phyloP scores from a whole-genome alignment of 2,888 invertebrate species.

The Heliconius hortense region DNA sequence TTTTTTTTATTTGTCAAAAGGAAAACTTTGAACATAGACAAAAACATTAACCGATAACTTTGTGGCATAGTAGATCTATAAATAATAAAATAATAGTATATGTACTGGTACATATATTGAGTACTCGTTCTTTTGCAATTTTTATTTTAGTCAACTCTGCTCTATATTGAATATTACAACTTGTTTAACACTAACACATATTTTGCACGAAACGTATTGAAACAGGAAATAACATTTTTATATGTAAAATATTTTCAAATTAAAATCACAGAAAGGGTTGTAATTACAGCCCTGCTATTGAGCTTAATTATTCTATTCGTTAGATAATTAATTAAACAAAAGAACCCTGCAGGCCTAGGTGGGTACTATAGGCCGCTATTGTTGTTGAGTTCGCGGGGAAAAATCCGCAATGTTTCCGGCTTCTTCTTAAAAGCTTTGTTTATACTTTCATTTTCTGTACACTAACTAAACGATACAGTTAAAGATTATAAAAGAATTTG shows the following conservation, averaged over 20 bases:
- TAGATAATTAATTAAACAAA: conserved; percentile 78
- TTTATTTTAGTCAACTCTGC: not conserved
- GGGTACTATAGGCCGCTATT: conserved; percentile 67
- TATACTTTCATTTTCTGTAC: conserved; percentile 63
- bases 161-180: too few species aligned
- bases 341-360: conserved; percentile 63
- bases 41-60: not conserved
- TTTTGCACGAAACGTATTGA: not conserved
- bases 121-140: not conserved
- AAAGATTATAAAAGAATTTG: conserved; percentile 56
- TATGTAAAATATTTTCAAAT: conserved; percentile 49
- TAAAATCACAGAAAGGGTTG: conserved; percentile 46
- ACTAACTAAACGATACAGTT: conserved; percentile 71
- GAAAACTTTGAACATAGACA: not conserved
- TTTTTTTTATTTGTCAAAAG: not conserved
- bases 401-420: conserved; percentile 71
- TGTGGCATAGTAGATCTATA: not conserved
- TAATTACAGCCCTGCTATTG: conserved; percentile 66
- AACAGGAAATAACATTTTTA: conserved; percentile 62
- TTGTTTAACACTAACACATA: not conserved
- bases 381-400: conserved; percentile 69
- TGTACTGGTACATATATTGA: not conserved
- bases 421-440: conserved; percentile 61
- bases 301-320: conserved; percentile 74
- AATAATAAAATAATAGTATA: not conserved